Percentiles rank a stretch among this genome's conserved stretches.
These are phyloP conservation scores for Hybognathus amarus DNA, from an alignment of 2,797 vertebrate species.

Conservation along the genomic window DNA sequence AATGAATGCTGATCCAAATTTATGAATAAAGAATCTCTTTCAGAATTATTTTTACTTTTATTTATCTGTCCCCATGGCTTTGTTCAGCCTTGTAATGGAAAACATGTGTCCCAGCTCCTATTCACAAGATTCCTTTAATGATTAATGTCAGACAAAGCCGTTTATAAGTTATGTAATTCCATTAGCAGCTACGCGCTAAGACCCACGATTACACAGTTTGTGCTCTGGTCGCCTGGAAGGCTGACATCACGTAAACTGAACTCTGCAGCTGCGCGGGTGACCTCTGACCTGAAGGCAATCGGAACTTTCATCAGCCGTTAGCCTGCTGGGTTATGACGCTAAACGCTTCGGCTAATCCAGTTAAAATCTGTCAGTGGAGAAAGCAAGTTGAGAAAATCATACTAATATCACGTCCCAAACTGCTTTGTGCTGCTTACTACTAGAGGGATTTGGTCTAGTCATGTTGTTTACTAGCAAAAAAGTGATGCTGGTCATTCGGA, in stretches of 20 bases:
- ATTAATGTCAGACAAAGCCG: constrained; percentile 38
- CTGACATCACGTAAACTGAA: constrained; percentile 29
- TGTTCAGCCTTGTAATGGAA: constrained; percentile 28
- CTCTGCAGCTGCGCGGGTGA: constrained; percentile 30
- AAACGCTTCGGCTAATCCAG: constrained; percentile 26
- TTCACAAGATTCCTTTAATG: constrained; percentile 28
- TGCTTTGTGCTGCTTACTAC: not conserved
- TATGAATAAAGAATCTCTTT: constrained; percentile 15
- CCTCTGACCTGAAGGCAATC: constrained; percentile 37
- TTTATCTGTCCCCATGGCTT: not conserved
- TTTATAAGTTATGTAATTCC: constrained; percentile 45
- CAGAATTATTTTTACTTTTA: not conserved
- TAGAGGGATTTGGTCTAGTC: not conserved
- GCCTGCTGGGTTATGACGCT: constrained; percentile 23
- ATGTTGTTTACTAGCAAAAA: not conserved
- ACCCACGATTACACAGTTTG: constrained; percentile 14
- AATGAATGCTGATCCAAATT: not conserved
- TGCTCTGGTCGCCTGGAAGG: constrained; percentile 22
- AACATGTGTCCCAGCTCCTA: constrained; percentile 5
- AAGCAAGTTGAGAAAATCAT: not conserved
- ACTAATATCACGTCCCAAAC: not conserved
- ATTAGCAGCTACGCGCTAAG: constrained; percentile 30
- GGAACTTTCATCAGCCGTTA: constrained; percentile 8
- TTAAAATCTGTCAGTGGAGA: constrained; percentile 17
- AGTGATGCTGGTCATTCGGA: not conserved